Percentiles rank a stretch among this genome's conserved stretches.
These are phyloP conservation scores for Phenganax subtilis DNA, from an alignment of 92 coral and sea anemone species.

Conservation along the genomic window DNA sequence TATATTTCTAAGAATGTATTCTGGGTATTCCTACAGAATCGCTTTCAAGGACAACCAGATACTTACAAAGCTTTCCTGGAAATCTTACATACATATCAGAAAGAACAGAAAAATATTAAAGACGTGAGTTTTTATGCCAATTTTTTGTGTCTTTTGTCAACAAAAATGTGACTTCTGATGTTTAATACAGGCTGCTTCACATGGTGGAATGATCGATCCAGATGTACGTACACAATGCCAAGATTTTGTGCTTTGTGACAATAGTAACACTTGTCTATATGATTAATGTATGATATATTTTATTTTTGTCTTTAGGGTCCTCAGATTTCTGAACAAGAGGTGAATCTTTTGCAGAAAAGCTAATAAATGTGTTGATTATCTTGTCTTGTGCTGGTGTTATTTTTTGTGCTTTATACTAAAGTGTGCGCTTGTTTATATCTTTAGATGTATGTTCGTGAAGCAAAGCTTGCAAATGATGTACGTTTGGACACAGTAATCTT, in stretches of 20 bases:
- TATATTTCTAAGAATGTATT: too few species aligned
- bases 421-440: neutral
- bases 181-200: constrained; percentile 83
- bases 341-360: constrained; percentile 16
- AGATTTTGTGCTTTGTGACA: too few species aligned
- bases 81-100: constrained; percentile 93
- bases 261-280: neutral
- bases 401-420: neutral
- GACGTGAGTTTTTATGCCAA: constrained; percentile 54
- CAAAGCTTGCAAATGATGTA: constrained; percentile 98
- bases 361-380: neutral
- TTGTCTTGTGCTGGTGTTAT: neutral
- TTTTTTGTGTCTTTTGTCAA: neutral
- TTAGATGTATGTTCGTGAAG: constrained; percentile 89
- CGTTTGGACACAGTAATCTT: neutral
- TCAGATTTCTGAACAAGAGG: constrained; percentile 97
- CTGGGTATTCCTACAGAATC: constrained; percentile 55
- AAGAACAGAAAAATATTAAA: constrained; percentile 90
- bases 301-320: constrained; percentile 42
- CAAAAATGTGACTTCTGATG: neutral
- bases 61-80: constrained; percentile 94
- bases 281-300: neutral
- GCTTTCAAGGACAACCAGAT: constrained; percentile 98
- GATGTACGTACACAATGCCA: constrained; percentile 20
- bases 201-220: constrained; percentile 51